Percentiles rank a stretch among this genome's conserved stretches.
These are phyloP conservation scores for Conus betulinus DNA, from an alignment of 1,140 invertebrate genomes.

Conservation along the genomic window DNA sequence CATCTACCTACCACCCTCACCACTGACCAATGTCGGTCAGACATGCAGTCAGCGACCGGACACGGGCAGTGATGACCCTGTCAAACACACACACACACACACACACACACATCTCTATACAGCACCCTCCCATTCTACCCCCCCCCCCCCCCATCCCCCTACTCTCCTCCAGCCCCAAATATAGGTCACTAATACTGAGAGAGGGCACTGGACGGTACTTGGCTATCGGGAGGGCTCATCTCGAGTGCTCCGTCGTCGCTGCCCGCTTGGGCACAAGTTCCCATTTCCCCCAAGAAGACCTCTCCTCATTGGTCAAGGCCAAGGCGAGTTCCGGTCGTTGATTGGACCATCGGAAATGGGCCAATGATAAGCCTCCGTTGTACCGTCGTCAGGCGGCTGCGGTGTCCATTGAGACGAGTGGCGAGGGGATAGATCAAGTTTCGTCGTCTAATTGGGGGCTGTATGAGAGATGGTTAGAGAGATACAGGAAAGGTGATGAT, in stretches of 20 bases:
- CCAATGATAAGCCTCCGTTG: background rate
- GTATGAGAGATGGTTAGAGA: background rate
- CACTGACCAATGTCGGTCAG: no score
- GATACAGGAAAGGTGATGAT: background rate
- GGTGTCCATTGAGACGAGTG: background rate
- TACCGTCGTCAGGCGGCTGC: background rate
- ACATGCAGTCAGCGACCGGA: background rate
- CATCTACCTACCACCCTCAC: no score
- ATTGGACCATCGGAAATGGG: constrained; percentile 25
- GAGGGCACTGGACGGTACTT: no score
- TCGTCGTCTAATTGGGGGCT: background rate
- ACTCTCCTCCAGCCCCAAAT: background rate
- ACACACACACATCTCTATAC: no score
- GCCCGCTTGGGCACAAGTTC: background rate
- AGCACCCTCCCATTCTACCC: no score
- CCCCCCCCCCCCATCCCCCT: no score
- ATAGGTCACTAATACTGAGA: no score
- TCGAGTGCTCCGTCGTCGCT: background rate
- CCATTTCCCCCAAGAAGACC: constrained; percentile 13
- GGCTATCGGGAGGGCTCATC: background rate
- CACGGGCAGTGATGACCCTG: background rate
- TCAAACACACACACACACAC: no score
- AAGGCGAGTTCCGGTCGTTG: background rate
- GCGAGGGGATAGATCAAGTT: background rate
- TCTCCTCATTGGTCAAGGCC: constrained; percentile 7